These are phyloP conservation scores for Peromyscus melanophrys DNA, from an alignment of 2,797 vertebrate genomes.

Conservation along the genomic window DNA sequence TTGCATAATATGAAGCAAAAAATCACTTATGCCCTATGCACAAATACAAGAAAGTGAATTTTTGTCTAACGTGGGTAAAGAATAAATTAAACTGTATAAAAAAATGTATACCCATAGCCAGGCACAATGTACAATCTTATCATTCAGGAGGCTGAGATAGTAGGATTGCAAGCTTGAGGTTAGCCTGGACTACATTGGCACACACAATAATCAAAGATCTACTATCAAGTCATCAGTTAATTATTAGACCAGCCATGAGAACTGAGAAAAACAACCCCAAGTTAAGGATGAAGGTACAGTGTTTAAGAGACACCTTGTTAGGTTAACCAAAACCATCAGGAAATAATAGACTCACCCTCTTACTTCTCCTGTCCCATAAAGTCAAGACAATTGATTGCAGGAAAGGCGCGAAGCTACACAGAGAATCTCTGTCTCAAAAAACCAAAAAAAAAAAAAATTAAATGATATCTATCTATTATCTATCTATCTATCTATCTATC, in stretches of 20 bases:
- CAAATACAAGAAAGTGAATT: neutral
- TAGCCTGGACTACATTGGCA: neutral
- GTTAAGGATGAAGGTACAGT: neutral
- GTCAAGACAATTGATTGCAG: neutral
- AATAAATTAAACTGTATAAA: neutral
- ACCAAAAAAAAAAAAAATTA: neutral
- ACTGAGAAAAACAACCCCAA: neutral
- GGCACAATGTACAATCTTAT: neutral
- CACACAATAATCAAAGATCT: neutral
- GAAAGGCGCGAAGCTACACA: no score
- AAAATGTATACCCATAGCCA: neutral
- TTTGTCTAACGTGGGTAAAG: neutral
- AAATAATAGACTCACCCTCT: neutral
- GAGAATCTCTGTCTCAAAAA: no score
- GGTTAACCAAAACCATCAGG: conserved; percentile 2
- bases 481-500: neutral
- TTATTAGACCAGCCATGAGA: neutral
- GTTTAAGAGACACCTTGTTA: neutral
- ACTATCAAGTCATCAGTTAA: neutral
- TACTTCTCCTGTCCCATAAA: neutral
- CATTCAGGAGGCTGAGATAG: neutral
- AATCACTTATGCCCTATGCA: neutral
- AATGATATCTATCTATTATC: neutral
- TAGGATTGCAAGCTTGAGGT: neutral
- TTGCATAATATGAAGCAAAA: neutral